Evolutionary conservation across 2,113 vertebrate genomes (phyloP).

Genomic region (Candoia aspera): DNA sequence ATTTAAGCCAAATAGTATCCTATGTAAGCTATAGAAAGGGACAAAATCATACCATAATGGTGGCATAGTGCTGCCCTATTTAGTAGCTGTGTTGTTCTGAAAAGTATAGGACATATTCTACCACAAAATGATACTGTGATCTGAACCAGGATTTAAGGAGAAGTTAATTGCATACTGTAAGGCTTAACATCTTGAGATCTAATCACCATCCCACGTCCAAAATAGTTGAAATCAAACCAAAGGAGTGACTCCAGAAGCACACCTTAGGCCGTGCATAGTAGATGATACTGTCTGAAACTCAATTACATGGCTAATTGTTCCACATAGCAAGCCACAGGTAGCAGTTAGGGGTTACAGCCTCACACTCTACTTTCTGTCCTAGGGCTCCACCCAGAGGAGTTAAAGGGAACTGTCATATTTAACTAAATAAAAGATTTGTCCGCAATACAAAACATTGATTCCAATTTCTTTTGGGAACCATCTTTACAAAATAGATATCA

Average conservation of each 20-base stretch:
- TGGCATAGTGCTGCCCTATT: background rate
- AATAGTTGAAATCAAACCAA: conserved; percentile 2
- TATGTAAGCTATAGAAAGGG: background rate
- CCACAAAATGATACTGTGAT: background rate
- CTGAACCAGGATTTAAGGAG: background rate
- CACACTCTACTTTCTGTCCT: conserved; percentile 4
- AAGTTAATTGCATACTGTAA: background rate
- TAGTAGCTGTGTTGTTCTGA: background rate
- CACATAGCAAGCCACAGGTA: background rate
- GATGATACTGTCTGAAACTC: background rate
- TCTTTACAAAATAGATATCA: background rate
- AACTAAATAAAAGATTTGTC: background rate
- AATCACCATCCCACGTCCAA: background rate
- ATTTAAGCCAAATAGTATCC: background rate
- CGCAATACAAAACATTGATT: background rate
- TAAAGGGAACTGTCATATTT: background rate
- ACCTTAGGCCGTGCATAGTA: background rate
- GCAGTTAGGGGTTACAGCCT: background rate
- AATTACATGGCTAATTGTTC: background rate
- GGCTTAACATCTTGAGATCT: background rate
- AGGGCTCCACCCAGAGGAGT: conserved; percentile 24
- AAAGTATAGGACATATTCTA: background rate
- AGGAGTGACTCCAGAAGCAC: background rate
- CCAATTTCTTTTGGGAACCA: background rate
- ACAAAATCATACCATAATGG: background rate